Evolutionary conservation across 2,888 invertebrate species (phyloP), one percentile per base, ranked within the genome.

Genomic region (Diarsia dahlii): DNA sequence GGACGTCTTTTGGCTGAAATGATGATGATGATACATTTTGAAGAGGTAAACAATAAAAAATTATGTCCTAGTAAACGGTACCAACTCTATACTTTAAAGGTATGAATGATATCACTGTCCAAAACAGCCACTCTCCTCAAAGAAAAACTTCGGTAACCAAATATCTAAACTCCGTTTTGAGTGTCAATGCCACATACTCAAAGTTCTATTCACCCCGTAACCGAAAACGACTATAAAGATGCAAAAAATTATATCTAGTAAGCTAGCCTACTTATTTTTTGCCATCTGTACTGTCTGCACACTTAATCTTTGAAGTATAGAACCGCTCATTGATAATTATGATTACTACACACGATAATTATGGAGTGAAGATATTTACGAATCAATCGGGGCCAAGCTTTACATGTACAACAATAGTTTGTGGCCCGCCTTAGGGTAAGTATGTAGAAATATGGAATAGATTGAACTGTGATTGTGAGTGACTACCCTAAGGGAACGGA

Each of bases 341-440:
- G 64, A 78, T 70, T 81, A 76, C 74, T 84, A 80, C 79, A 81
- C 79, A 76, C 81, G 80, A 84, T 89, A 89, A 89, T 89, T 85
- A 85, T 69, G 60, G 58, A 71, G 76, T 78, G 66, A 66, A 68
- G 73, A 75, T 77, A 84, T 77, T 83, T 78, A 84, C 81, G 82
- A 89, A 84, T 87, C 84, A 82, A 86, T 88, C 73, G 74, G 48
- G 80, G 81, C 78, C 85, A 78, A 69, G 74, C 39, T 74, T 74
- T 28, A 76, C 69, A 71, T 76, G 72, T 74, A 50, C 54, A 76
- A 86, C 87, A 84, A 86, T 86, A 73, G 87, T 73, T 70, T 80
- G 80, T 60, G 10, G 60, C 34, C 48, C 52, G 86, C 84, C 86
- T 86, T 67, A 83, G 84, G 84, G 68, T 65, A 65, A 67, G 63